Conservation (phyloP, 2,888 invertebrate species). For the Heliconius ethilla region DNA sequence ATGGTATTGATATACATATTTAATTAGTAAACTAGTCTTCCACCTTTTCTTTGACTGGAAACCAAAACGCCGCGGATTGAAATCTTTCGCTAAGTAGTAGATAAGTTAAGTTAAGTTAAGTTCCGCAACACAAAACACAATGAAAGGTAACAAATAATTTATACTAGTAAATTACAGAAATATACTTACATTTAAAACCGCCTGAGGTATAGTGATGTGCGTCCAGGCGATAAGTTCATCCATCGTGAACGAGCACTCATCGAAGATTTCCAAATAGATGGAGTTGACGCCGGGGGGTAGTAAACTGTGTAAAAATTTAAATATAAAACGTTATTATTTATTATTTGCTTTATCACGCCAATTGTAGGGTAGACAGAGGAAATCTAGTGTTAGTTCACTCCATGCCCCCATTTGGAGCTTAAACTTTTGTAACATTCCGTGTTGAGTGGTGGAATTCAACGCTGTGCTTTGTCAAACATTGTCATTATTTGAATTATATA, state of each 20-base stretch:
- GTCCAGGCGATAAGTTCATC: slow-evolving; percentile 98
- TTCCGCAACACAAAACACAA: too few species aligned
- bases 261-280: slow-evolving; percentile 96
- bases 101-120: too few species aligned
- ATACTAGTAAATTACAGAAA: not conserved
- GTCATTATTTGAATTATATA: not conserved
- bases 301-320: slow-evolving; percentile 77
- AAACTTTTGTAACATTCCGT: not conserved
- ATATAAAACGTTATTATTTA: not conserved
- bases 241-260: slow-evolving; percentile 97
- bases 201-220: slow-evolving; percentile 92
- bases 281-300: slow-evolving; percentile 94
- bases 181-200: slow-evolving; percentile 84
- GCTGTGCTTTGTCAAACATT: not conserved
- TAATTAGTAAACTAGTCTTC: too few species aligned
- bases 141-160: too few species aligned
- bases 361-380: not conserved
- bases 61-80: too few species aligned
- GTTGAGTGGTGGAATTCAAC: not conserved
- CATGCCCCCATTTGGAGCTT: not conserved
- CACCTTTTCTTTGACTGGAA: too few species aligned
- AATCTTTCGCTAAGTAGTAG: too few species aligned
- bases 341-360: not conserved
- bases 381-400: not conserved
- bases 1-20: too few species aligned